Conservation (phyloP, 2,888 invertebrate species). For the Drosophila bunnanda region DNA sequence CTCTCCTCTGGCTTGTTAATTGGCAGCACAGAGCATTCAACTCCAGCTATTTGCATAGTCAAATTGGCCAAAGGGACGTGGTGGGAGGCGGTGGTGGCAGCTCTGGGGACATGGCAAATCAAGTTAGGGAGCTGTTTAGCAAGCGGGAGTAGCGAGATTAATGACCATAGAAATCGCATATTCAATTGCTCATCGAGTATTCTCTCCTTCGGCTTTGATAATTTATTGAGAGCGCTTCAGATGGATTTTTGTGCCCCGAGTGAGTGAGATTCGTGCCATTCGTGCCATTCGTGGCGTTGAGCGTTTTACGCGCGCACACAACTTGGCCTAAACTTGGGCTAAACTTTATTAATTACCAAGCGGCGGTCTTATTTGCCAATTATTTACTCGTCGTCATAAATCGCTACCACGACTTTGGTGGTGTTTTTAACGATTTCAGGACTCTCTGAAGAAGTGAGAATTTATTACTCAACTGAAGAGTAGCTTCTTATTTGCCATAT, state of each 20-base stretch:
- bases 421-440: constrained; percentile 8
- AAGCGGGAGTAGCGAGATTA: constrained; percentile 55
- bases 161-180: constrained; percentile 72
- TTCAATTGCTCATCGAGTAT: constrained; percentile 65
- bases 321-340: constrained; percentile 61
- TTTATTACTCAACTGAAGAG: constrained; percentile 19
- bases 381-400: constrained; percentile 51
- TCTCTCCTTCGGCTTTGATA: constrained; percentile 71
- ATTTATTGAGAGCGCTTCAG: constrained; percentile 74
- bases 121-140: constrained; percentile 48
- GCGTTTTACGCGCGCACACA: constrained; percentile 66
- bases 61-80: constrained; percentile 58
- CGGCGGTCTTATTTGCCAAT: constrained; percentile 51
- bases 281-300: constrained; percentile 8
- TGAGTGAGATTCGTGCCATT: constrained; percentile 18
- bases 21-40: constrained; percentile 61
- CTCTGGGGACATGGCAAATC: constrained; percentile 8
- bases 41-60: constrained; percentile 64
- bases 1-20: constrained; percentile 57
- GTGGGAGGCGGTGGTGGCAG: neutral
- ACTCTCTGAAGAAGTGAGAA: constrained; percentile 1
- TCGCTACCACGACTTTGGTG: constrained; percentile 5
- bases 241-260: constrained; percentile 69
- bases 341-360: constrained; percentile 75
- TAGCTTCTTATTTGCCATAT: constrained; percentile 1